Evolutionary conservation across 2,113 vertebrate species (phyloP).

Genomic region (Cephalopterus ornatus): DNA sequence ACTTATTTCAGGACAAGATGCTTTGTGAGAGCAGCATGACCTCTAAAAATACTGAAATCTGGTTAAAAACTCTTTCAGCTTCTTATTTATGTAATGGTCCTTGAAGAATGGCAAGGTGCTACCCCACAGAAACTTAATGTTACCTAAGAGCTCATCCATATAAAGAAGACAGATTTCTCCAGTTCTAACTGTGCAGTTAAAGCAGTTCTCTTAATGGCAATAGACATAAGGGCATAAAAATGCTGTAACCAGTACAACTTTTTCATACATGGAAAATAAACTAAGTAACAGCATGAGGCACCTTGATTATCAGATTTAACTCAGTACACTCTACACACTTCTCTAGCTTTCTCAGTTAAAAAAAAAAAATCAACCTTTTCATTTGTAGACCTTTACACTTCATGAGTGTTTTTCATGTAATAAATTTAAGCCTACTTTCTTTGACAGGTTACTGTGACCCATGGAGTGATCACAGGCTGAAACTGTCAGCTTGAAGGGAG

Average conservation of each 20-base stretch:
- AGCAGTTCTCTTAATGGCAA: background rate
- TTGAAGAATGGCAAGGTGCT: background rate
- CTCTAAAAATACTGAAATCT: background rate
- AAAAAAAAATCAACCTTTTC: background rate
- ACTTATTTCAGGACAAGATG: background rate
- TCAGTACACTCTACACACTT: background rate
- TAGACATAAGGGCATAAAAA: background rate
- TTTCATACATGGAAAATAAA: background rate
- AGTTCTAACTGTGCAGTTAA: background rate
- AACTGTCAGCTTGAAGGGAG: background rate
- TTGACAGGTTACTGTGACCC: background rate
- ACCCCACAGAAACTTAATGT: background rate
- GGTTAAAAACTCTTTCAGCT: background rate
- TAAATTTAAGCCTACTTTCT: background rate
- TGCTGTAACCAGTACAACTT: background rate
- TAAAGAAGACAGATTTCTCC: background rate
- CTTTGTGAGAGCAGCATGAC: background rate
- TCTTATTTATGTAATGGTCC: background rate
- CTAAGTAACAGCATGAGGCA: background rate
- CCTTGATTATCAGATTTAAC: background rate
- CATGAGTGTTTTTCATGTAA: background rate
- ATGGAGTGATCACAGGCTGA: background rate
- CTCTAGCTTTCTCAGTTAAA: background rate
- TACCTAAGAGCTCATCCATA: background rate
- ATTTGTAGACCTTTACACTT: background rate